Conservation (phyloP, 2,113 vertebrate genomes). For the Rhinolophus ferrumequinum region DNA sequence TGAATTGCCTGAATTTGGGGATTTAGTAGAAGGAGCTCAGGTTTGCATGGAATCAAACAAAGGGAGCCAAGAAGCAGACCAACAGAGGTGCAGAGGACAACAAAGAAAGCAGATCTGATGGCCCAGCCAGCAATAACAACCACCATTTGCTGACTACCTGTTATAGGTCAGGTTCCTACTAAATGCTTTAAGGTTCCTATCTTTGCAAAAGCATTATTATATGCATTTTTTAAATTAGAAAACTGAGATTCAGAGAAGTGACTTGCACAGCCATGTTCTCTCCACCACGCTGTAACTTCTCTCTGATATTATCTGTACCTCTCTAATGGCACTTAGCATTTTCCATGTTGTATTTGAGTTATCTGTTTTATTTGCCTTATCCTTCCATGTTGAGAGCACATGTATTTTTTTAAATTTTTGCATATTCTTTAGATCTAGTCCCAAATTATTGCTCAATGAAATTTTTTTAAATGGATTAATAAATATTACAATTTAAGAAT, state of each 20-base stretch:
- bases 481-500: not conserved
- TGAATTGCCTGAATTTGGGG: not conserved
- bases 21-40: not conserved
- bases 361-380: not conserved
- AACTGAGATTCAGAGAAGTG: not conserved
- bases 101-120: not conserved
- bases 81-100: not conserved
- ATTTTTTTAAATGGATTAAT: not conserved
- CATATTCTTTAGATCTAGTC: not conserved
- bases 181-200: not conserved
- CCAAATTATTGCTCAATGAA: not conserved
- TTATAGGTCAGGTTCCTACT: not conserved
- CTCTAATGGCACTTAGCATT: not conserved
- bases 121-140: not conserved
- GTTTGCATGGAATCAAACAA: not conserved
- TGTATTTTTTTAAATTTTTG: not conserved
- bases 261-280: not conserved
- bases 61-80: not conserved
- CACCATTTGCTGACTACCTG: not conserved
- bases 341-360: not conserved
- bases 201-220: not conserved
- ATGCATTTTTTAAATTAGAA: not conserved
- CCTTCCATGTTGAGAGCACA: not conserved
- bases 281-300: not conserved
- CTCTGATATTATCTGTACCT: not conserved